Percentiles rank a stretch among this genome's conserved stretches.
phyloP scores from a whole-genome alignment of 2,113 vertebrate genomes.

The Stigmatopora argus region DNA sequence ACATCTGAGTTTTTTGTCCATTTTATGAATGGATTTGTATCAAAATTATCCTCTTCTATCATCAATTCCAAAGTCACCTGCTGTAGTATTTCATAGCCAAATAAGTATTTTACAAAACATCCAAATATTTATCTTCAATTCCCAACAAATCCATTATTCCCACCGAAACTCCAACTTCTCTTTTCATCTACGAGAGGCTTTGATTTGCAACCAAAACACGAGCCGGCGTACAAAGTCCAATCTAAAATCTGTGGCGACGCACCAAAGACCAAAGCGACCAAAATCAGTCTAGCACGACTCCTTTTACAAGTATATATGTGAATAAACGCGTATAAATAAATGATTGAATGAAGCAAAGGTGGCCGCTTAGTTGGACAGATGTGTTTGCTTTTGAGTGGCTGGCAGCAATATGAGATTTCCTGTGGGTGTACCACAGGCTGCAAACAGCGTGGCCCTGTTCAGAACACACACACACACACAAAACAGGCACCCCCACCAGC shows the following conservation, averaged over 20 bases:
- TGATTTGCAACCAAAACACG: background rate
- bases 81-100: no score
- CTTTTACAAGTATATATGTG: background rate
- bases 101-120: background rate
- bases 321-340: background rate
- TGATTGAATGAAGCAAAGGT: constrained; percentile 29
- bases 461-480: constrained; percentile 12
- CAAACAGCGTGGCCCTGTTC: constrained; percentile 44
- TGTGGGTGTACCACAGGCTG: constrained; percentile 51
- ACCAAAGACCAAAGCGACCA: background rate
- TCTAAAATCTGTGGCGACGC: background rate
- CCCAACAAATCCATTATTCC: no score
- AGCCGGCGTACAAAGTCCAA: background rate
- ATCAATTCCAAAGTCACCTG: no score
- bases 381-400: constrained; percentile 63
- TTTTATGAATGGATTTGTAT: no score
- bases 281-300: constrained; percentile 4
- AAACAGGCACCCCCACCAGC: background rate
- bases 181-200: background rate
- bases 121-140: no score
- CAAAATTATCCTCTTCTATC: no score
- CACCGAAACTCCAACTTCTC: background rate
- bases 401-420: constrained; percentile 70
- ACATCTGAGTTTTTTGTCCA: no score
- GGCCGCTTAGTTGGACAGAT: constrained; percentile 47